Percentiles rank a stretch among this genome's conserved stretches.
phyloP scores from a whole-genome alignment of 1,140 invertebrate genomes.

The Drosophila sturtevanti region DNA sequence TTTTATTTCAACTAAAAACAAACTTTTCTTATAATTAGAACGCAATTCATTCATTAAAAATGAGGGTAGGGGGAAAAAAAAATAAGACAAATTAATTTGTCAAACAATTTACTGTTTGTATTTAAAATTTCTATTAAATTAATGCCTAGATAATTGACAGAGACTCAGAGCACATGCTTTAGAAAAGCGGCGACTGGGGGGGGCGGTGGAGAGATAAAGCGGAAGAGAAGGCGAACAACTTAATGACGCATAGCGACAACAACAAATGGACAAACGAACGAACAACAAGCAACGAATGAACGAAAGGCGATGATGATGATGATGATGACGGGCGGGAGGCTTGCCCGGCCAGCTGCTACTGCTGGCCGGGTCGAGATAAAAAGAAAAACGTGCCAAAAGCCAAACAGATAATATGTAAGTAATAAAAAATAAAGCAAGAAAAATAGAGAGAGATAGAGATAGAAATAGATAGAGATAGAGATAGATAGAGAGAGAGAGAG shows the following conservation, averaged over 20 bases:
- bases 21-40: not conserved
- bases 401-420: constrained; percentile 39
- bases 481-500: constrained; percentile 1
- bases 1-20: not conserved
- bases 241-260: constrained; percentile 47
- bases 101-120: constrained; percentile 60
- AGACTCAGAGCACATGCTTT: not conserved
- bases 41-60: constrained; percentile 37
- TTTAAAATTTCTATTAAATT: constrained; percentile 74
- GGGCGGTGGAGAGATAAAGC: not conserved
- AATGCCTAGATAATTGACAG: constrained; percentile 58
- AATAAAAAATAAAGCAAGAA: constrained; percentile 27
- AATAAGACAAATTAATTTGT: constrained; percentile 70
- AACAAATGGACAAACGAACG: no score
- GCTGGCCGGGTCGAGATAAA: constrained; percentile 44
- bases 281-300: not conserved
- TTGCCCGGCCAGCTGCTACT: constrained; percentile 27
- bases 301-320: not conserved
- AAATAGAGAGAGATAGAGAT: constrained; percentile 8
- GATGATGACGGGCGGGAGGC: constrained; percentile 9
- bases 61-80: constrained; percentile 48
- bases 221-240: constrained; percentile 8
- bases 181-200: constrained; percentile 1
- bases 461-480: not conserved
- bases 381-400: constrained; percentile 49